Percentiles rank a stretch among this genome's conserved stretches.
These are phyloP conservation scores for Entelurus aequoreus DNA, from an alignment of 2,113 vertebrate species.

Conservation along the genomic window DNA sequence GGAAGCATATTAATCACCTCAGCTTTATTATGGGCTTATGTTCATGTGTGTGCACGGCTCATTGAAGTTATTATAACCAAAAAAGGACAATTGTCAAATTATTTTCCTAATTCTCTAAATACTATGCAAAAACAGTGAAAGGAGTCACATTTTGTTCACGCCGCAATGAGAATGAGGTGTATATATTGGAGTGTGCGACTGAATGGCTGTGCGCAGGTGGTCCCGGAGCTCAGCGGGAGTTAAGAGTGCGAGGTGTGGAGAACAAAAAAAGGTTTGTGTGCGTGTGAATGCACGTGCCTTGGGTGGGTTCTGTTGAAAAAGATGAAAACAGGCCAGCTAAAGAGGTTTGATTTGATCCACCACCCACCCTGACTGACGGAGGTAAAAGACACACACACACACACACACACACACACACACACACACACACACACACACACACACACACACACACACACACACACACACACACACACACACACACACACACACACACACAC, in stretches of 20 bases:
- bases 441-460: constrained; percentile 26
- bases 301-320: constrained; percentile 41
- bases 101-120: constrained; percentile 3
- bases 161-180: not conserved
- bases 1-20: constrained; percentile 74
- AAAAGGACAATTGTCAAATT: constrained; percentile 12
- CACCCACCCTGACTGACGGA: constrained; percentile 48
- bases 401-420: constrained; percentile 13
- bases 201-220: constrained; percentile 63
- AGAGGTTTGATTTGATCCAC: constrained; percentile 62
- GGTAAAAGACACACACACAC: constrained; percentile 33
- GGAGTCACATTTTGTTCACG: constrained; percentile 13
- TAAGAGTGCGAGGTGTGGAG: constrained; percentile 40
- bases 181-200: constrained; percentile 27
- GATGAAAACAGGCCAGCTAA: constrained; percentile 55
- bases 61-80: constrained; percentile 11
- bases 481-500: constrained; percentile 13
- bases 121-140: not conserved
- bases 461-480: constrained; percentile 24
- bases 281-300: constrained; percentile 13
- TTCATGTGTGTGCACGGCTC: constrained; percentile 23
- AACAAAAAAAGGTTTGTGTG: constrained; percentile 48
- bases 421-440: constrained; percentile 16
- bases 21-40: constrained; percentile 56
- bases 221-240: constrained; percentile 53